phyloP scores from a whole-genome alignment of 2,797 vertebrate species.

The Lepidocolaptes lacrymiger region DNA sequence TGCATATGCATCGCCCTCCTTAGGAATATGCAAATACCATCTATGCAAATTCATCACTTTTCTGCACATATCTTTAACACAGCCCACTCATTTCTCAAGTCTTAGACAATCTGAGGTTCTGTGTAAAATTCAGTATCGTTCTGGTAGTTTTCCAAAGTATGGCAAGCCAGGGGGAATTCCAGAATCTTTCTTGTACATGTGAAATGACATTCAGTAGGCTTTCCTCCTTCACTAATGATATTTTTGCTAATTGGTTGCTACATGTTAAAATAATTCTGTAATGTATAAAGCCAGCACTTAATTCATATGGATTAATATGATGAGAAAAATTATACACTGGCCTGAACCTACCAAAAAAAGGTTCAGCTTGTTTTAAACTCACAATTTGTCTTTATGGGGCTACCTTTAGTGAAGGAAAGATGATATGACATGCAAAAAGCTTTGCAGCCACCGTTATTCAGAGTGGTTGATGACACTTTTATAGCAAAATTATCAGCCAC shows the following conservation, averaged over 20 bases:
- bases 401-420: not conserved
- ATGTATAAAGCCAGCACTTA: not conserved
- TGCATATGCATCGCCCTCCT: not conserved
- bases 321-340: not conserved
- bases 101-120: not conserved
- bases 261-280: not conserved
- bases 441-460: not conserved
- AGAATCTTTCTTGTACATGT: not conserved
- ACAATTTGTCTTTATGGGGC: not conserved
- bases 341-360: not conserved
- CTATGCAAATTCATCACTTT: not conserved
- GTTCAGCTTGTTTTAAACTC: not conserved
- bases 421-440: not conserved
- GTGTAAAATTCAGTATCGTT: not conserved
- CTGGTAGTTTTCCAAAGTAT: not conserved
- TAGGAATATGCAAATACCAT: not conserved
- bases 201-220: not conserved
- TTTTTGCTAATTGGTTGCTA: not conserved
- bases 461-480: not conserved
- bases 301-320: not conserved
- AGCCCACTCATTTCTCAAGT: not conserved
- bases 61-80: not conserved
- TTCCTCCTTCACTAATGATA: not conserved
- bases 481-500: not conserved
- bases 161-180: not conserved